Evolutionary conservation across 2,113 vertebrate species (phyloP).

Genomic region (Procavia capensis): DNA sequence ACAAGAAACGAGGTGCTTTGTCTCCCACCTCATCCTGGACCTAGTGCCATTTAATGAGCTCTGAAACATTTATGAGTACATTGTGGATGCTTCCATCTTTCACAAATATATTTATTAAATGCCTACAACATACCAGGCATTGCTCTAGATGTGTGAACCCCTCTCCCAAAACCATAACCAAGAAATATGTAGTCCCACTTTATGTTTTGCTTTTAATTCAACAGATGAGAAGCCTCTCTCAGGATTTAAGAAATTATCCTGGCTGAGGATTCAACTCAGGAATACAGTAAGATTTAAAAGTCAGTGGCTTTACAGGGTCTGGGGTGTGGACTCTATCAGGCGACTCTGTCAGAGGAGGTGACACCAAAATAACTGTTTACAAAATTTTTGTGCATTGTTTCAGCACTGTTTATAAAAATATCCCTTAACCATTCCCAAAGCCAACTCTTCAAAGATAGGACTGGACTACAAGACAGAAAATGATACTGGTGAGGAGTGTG

Average conservation of each 20-base stretch:
- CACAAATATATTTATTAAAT: not conserved
- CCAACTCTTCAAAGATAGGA: too few species aligned
- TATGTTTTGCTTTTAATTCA: not conserved
- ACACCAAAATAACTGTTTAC: too few species aligned
- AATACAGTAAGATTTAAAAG: not conserved
- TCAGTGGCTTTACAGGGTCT: too few species aligned
- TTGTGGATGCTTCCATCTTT: not conserved
- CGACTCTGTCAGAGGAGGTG: too few species aligned
- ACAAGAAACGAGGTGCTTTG: not conserved
- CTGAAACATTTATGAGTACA: not conserved
- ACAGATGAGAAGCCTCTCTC: not conserved
- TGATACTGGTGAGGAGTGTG: too few species aligned
- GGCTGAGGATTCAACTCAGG: not conserved
- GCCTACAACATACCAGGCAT: not conserved
- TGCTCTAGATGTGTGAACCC: not conserved
- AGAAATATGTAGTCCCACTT: not conserved
- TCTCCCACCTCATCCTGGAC: not conserved
- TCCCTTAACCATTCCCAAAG: too few species aligned
- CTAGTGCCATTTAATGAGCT: not conserved
- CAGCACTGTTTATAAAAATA: too few species aligned
- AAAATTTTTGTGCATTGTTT: too few species aligned
- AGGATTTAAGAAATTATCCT: not conserved
- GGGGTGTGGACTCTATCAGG: too few species aligned
- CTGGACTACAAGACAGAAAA: too few species aligned
- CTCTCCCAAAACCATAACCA: not conserved